These are phyloP conservation scores for Perognathus longimembris DNA, from an alignment of 2,113 vertebrate genomes.

Conservation along the genomic window DNA sequence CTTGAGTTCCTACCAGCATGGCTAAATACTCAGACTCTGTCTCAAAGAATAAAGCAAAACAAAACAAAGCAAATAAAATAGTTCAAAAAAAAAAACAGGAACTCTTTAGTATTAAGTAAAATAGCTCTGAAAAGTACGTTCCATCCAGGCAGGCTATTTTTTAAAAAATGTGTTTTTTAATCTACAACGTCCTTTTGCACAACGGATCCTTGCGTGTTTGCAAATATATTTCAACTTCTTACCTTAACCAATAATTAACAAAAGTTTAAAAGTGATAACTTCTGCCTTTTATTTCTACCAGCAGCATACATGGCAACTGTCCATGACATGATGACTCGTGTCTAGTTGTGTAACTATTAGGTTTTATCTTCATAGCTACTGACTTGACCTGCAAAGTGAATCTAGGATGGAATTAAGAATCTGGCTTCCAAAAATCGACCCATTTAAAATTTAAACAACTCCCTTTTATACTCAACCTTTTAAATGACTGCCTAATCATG, in stretches of 20 bases:
- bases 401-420: conserved; percentile 22
- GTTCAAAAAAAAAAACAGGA: not conserved
- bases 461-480: conserved; percentile 28
- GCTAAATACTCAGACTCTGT: not conserved
- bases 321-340: not conserved
- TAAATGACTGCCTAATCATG: conserved; percentile 29
- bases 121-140: not conserved
- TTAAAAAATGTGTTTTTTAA: not conserved
- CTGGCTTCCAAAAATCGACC: conserved; percentile 17
- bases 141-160: not conserved
- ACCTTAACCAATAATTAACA: conserved; percentile 38
- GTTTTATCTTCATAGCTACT: conserved; percentile 36
- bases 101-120: not conserved
- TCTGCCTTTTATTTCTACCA: conserved; percentile 35
- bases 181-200: not conserved
- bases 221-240: not conserved
- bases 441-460: conserved; percentile 50
- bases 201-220: not conserved
- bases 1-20: not conserved
- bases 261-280: not conserved
- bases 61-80: not conserved
- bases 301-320: not conserved
- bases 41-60: not conserved
- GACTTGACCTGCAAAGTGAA: conserved; percentile 17
- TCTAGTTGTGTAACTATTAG: not conserved